A percentile compares a stretch with the other conserved stretches of the same genome.
Conservation (phyloP, 2,113 vertebrate species). For the Siniperca chuatsi region DNA sequence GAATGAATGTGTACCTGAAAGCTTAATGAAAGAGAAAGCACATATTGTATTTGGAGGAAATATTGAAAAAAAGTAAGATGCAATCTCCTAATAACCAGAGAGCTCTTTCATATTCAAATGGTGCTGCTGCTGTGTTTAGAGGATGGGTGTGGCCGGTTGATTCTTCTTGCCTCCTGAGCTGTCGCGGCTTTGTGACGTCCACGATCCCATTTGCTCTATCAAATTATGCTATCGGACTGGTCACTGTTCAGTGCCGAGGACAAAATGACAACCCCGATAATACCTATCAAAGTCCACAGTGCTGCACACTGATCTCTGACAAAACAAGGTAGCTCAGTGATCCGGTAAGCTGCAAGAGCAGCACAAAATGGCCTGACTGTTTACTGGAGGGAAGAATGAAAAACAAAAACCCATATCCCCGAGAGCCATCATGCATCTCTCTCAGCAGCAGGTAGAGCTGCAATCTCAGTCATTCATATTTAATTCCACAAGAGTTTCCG, state of each 20-base stretch:
- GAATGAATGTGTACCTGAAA: slow-evolving; percentile 50
- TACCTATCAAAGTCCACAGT: slow-evolving; percentile 31
- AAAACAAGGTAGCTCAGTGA: slow-evolving; percentile 54
- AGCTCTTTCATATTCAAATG: slow-evolving; percentile 80
- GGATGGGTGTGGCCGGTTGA: slow-evolving; percentile 75
- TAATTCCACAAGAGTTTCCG: slow-evolving; percentile 87
- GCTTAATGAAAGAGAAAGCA: slow-evolving; percentile 54
- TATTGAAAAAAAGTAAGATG: slow-evolving; percentile 63
- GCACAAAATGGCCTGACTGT: slow-evolving; percentile 75
- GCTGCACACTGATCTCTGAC: slow-evolving; percentile 28
- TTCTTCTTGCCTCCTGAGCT: slow-evolving; percentile 74
- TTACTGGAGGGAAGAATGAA: slow-evolving; percentile 59
- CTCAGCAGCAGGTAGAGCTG: slow-evolving; percentile 84
- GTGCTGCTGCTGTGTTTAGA: slow-evolving; percentile 60
- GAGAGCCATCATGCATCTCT: slow-evolving; percentile 77
- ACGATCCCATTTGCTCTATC: slow-evolving; percentile 64
- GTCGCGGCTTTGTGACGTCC: slow-evolving; percentile 76
- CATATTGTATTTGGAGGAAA: slow-evolving; percentile 60
- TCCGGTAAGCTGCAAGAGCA: slow-evolving; percentile 47
- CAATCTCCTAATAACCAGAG: slow-evolving; percentile 76
- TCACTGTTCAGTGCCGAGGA: slow-evolving; percentile 46
- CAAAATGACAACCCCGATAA: slow-evolving; percentile 56
- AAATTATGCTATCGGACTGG: slow-evolving; percentile 54
- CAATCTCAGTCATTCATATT: slow-evolving; percentile 89
- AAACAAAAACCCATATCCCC: slow-evolving; percentile 65